Evolutionary conservation across 2,888 invertebrate species (phyloP), one percentile per base, ranked within the genome.

Genomic region (Cecidostiba fungosa): DNA sequence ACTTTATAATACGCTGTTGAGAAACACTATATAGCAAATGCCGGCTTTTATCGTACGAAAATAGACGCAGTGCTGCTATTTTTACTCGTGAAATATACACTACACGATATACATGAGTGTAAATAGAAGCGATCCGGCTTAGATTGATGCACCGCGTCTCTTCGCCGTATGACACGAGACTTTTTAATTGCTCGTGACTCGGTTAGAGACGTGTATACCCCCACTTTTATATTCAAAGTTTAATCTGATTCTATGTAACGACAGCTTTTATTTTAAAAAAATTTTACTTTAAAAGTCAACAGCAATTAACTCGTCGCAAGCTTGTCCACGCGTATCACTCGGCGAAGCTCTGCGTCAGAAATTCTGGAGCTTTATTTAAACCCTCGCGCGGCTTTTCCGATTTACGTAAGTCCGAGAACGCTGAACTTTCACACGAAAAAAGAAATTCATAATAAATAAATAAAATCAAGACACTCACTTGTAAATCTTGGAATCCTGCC

Each of bases 401-500:
- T 66, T 66, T 66, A 66, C 66, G 66, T 66, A 66, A 62, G 62
- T n/a, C 62, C 19, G 4, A 6, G 0, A n/a, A 16, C n/a, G 6
- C 1, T 54, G 54, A 54, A 54, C 54, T 54, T 54, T 50, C 50
- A 6, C 50, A 14, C 19, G 14, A 47, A 47, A 47, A 62, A 62
- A 23, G 19, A n/a, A 62, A 23, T n/a, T n/a, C n/a, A 62, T 47
- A 26, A 47, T 47, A 50, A 50, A n/a, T 26, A 50, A 50, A 29
- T 16, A 10, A 80, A 72, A 72, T 12, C 6, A n/a, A 29, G 14
- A 16, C 39, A 85, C 87, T 87, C 62, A 87, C 87, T 87, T 87
- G 85, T 87, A 87, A 14, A 85, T 43, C 73, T 87, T 87, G 39
- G 82, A 84, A 12, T 87, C 78, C 84, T 79, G 77, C 59, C 77